A percentile compares a stretch with the other conserved stretches of the same genome.
These are phyloP conservation scores for Diplodus puntazzo DNA, from an alignment of 2,797 vertebrate genomes.

Conservation along the genomic window DNA sequence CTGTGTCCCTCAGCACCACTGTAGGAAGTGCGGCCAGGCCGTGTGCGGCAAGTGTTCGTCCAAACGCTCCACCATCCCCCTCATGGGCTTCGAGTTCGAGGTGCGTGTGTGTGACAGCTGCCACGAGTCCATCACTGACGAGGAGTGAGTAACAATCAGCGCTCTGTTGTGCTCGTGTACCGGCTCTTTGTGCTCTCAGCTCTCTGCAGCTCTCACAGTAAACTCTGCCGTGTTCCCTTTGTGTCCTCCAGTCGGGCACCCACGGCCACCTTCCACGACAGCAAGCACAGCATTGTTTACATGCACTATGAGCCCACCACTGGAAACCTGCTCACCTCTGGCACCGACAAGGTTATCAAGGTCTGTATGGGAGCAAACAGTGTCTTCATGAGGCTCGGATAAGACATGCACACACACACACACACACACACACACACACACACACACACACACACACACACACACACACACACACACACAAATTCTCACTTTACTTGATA, in stretches of 20 bases:
- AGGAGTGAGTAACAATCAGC: slow-evolving; percentile 91
- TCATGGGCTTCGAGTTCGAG: slow-evolving; percentile 98
- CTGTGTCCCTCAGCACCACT: slow-evolving; percentile 79
- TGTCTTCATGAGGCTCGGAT: slow-evolving; percentile 16
- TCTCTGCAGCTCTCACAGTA: not conserved
- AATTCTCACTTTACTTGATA: too few species aligned
- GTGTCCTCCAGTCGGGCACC: slow-evolving; percentile 90
- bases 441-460: too few species aligned
- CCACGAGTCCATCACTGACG: slow-evolving; percentile 95
- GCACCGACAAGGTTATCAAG: slow-evolving; percentile 96
- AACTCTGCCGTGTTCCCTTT: slow-evolving; percentile 9
- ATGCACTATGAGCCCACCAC: slow-evolving; percentile 97
- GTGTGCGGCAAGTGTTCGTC: slow-evolving; percentile 97
- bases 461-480: too few species aligned
- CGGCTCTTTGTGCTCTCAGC: slow-evolving; percentile 36
- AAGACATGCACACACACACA: not conserved
- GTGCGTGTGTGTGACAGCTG: slow-evolving; percentile 98
- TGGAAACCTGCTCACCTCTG: slow-evolving; percentile 94
- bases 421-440: too few species aligned
- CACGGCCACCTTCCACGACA: slow-evolving; percentile 97
- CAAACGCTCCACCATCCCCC: slow-evolving; percentile 95
- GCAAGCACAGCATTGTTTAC: slow-evolving; percentile 93
- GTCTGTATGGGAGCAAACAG: slow-evolving; percentile 72
- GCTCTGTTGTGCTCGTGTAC: slow-evolving; percentile 30
- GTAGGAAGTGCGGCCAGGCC: slow-evolving; percentile 90